phyloP scores from a whole-genome alignment of 2,797 vertebrate genomes.

The Octomys mimax region DNA sequence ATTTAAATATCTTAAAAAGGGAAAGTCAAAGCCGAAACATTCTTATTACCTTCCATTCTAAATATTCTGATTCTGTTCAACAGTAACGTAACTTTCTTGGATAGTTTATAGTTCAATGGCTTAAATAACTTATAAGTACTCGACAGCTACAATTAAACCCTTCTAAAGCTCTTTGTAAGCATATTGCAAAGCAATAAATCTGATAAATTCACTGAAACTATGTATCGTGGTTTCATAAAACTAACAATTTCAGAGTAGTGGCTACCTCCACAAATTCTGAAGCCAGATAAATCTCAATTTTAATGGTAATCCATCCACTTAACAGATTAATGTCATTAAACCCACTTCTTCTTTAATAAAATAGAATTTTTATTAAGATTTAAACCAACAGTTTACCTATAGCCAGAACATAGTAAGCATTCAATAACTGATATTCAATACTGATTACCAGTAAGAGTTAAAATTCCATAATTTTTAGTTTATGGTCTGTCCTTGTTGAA shows the following conservation, averaged over 20 bases:
- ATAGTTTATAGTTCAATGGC: not conserved
- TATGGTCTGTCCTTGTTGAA: not conserved
- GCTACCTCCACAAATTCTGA: not conserved
- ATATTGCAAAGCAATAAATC: not conserved
- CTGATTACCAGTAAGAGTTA: not conserved
- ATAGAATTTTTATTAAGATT: not conserved
- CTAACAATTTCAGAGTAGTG: not conserved
- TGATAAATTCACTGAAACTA: not conserved
- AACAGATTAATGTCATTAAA: conserved; percentile 10
- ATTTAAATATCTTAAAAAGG: not conserved
- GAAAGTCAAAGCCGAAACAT: not conserved
- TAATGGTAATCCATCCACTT: not conserved
- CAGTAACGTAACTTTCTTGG: not conserved
- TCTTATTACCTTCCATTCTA: not conserved
- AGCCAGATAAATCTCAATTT: not conserved
- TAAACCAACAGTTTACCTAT: not conserved
- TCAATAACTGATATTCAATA: not conserved
- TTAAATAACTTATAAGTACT: not conserved
- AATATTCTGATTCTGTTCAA: not conserved
- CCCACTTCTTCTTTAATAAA: not conserved
- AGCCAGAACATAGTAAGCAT: not conserved
- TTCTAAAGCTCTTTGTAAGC: not conserved
- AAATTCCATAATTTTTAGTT: not conserved
- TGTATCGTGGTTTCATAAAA: not conserved
- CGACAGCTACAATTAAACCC: not conserved